Conservation (phyloP, 2,113 vertebrate genomes). For the Erpornis zantholeuca region DNA sequence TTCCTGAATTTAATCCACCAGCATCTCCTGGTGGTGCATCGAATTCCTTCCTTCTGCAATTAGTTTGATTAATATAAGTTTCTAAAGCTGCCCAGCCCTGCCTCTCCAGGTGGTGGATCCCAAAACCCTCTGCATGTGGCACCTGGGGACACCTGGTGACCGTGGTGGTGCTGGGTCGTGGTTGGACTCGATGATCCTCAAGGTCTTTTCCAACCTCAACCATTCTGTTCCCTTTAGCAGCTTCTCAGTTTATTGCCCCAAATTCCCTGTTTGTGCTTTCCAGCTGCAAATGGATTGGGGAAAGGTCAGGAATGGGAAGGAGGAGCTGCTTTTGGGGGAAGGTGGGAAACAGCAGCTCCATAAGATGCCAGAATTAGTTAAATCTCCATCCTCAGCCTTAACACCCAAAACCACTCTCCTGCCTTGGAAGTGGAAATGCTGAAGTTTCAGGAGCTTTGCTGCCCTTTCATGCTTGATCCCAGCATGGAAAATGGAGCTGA, state of each 20-base stretch:
- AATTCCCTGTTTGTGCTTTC: too few relatives aligned
- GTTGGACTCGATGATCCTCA: background rate
- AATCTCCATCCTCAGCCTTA: background rate
- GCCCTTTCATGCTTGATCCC: background rate
- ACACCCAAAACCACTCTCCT: background rate
- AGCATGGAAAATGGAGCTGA: background rate
- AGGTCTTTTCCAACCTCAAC: background rate
- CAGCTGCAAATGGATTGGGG: accelerated
- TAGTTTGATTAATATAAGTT: background rate
- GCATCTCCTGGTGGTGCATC: background rate
- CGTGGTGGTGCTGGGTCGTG: background rate
- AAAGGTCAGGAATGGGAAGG: background rate
- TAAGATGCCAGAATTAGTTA: background rate
- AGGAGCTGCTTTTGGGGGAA: background rate
- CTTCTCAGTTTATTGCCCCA: background rate
- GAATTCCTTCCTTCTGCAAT: background rate
- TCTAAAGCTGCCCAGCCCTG: background rate
- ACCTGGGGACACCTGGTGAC: background rate
- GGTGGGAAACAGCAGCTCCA: background rate
- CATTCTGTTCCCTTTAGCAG: background rate
- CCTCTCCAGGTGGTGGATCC: background rate
- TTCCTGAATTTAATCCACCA: background rate
- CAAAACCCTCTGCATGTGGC: background rate
- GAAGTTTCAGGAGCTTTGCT: background rate
- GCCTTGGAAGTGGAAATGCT: background rate